Conservation (phyloP, 2,888 invertebrate species). For the Penaeus monodon region DNA sequence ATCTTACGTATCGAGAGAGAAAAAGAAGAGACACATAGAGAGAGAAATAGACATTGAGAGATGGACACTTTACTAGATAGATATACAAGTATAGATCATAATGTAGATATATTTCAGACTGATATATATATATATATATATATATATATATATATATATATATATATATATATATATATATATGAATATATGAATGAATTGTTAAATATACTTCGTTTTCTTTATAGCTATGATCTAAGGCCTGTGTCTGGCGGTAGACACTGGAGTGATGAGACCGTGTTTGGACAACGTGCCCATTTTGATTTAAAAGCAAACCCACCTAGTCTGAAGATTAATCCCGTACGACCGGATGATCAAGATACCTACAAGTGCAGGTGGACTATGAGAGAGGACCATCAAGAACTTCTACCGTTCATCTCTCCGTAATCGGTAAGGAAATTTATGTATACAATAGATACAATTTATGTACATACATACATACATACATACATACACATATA, state of each 20-base stretch:
- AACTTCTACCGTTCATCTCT: slow-evolving; percentile 53
- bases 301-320: slow-evolving; percentile 42
- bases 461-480: background rate
- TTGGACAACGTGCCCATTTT: slow-evolving; percentile 59
- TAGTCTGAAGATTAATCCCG: slow-evolving; percentile 50
- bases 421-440: slow-evolving; percentile 62
- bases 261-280: slow-evolving; percentile 61
- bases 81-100: background rate
- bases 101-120: background rate
- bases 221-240: slow-evolving; percentile 61
- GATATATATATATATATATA: no score
- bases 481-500: background rate
- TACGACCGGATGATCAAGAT: slow-evolving; percentile 58
- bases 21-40: no score
- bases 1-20: no score
- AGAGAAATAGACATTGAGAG: no score
- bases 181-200: no score
- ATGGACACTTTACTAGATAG: no score
- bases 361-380: slow-evolving; percentile 63
- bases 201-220: background rate
- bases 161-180: no score
- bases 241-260: slow-evolving; percentile 50
- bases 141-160: no score
- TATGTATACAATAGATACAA: no score
- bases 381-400: slow-evolving; percentile 59